Evolutionary conservation across 2,888 invertebrate species (phyloP).

Genomic region (Myopa testacea): DNA sequence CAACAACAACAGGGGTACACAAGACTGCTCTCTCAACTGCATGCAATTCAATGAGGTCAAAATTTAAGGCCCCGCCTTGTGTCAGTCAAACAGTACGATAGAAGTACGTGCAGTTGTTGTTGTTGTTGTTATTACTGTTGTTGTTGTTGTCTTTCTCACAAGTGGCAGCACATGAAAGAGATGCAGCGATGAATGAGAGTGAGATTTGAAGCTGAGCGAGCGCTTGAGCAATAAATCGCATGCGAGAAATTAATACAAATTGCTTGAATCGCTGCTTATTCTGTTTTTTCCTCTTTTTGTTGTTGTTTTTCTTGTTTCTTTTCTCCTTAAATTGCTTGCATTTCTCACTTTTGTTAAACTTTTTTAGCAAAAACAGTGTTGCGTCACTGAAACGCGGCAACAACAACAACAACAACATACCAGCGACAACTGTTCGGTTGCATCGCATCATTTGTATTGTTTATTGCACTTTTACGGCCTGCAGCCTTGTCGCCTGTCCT

Average conservation of each 20-base stretch:
- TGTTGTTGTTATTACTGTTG: neutral
- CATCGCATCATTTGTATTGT: neutral
- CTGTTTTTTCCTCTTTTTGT: neutral
- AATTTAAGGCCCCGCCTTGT: conserved; percentile 21
- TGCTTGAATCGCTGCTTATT: neutral
- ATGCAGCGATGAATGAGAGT: neutral
- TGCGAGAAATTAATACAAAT: neutral
- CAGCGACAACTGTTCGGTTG: neutral
- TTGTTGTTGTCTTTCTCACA: neutral
- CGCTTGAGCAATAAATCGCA: neutral
- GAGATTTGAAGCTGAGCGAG: too few species aligned
- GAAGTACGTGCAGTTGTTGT: neutral
- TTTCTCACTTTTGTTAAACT: too few species aligned
- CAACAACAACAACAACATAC: conserved; percentile 5
- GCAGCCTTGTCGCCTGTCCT: neutral
- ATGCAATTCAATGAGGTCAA: conserved; percentile 3
- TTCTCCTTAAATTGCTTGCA: too few species aligned
- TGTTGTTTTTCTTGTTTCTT: neutral
- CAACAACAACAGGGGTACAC: neutral
- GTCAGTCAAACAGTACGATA: neutral
- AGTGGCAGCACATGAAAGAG: neutral
- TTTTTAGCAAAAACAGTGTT: too few species aligned
- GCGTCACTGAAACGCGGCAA: neutral
- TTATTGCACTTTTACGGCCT: conserved; percentile 14
- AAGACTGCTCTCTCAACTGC: neutral